Conservation (phyloP, 2,113 vertebrate genomes). For the Centrocercus urophasianus region DNA sequence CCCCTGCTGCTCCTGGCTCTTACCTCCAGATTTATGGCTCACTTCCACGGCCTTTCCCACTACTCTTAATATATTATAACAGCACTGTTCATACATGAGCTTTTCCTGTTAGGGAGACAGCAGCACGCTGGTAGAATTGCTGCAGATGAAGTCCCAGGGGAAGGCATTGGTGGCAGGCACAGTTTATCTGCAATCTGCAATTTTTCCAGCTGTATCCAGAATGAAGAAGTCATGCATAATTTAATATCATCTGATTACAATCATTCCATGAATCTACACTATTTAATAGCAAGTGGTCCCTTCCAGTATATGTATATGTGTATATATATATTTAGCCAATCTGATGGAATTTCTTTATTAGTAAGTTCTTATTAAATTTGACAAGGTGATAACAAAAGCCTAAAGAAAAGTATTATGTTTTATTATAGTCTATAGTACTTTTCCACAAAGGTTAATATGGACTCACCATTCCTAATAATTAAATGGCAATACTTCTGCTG, state of each 20-base stretch:
- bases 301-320: not conserved
- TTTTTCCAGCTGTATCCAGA: not conserved
- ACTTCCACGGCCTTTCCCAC: slow-evolving; percentile 10
- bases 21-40: slow-evolving; percentile 35
- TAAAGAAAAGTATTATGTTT: not conserved
- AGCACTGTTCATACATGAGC: not conserved
- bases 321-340: not conserved
- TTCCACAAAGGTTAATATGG: slow-evolving; percentile 22
- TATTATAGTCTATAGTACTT: not conserved
- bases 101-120: accelerated
- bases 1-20: not conserved
- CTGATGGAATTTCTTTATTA: not conserved
- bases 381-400: slow-evolving; percentile 30
- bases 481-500: not conserved
- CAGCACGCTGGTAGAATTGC: accelerated
- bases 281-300: not conserved
- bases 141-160: not conserved
- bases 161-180: not conserved
- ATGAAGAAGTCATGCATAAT: not conserved
- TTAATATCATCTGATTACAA: not conserved
- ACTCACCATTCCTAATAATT: not conserved
- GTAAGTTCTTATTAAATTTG: slow-evolving; percentile 9
- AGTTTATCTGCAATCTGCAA: not conserved
- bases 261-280: not conserved
- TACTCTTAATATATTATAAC: not conserved